A percentile compares a stretch with the other conserved stretches of the same genome.
Evolutionary conservation across 2,797 vertebrate genomes (phyloP).

Genomic region (Echiichthys vipera): DNA sequence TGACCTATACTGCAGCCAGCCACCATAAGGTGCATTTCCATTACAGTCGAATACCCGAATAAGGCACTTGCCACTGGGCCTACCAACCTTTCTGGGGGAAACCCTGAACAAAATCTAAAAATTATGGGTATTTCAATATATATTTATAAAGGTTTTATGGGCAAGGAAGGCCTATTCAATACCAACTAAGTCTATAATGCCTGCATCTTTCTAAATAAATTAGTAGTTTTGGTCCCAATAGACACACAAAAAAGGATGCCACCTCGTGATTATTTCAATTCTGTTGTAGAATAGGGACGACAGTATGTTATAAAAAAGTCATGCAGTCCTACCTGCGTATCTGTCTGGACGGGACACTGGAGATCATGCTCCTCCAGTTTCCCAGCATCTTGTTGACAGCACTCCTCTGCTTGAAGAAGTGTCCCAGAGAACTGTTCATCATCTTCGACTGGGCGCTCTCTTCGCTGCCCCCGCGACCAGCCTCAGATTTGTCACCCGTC

Average conservation of each 20-base stretch:
- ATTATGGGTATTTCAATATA: too few relatives aligned
- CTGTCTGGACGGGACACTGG: conserved; percentile 86
- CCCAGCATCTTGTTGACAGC: conserved; percentile 90
- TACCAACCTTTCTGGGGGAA: too few relatives aligned
- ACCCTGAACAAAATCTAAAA: too few relatives aligned
- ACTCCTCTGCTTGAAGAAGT: conserved; percentile 89
- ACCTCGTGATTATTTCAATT: background rate
- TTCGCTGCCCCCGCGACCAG: conserved; percentile 23
- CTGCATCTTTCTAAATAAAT: too few relatives aligned
- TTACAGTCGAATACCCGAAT: too few relatives aligned
- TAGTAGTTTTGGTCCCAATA: too few relatives aligned
- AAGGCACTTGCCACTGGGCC: too few relatives aligned
- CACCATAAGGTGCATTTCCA: too few relatives aligned
- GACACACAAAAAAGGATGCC: background rate
- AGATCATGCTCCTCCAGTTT: conserved; percentile 89
- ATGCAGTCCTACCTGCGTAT: conserved; percentile 76
- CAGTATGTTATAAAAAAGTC: background rate
- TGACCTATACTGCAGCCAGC: too few relatives aligned
- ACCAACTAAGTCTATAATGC: too few relatives aligned
- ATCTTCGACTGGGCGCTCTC: conserved; percentile 65
- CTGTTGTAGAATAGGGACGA: background rate
- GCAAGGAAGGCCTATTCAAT: too few relatives aligned
- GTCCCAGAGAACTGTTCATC: conserved; percentile 82
- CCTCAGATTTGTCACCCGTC: conserved; percentile 7
- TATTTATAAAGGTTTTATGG: too few relatives aligned